phyloP scores from a whole-genome alignment of 2,113 vertebrate genomes.

The Alethe castanea region DNA sequence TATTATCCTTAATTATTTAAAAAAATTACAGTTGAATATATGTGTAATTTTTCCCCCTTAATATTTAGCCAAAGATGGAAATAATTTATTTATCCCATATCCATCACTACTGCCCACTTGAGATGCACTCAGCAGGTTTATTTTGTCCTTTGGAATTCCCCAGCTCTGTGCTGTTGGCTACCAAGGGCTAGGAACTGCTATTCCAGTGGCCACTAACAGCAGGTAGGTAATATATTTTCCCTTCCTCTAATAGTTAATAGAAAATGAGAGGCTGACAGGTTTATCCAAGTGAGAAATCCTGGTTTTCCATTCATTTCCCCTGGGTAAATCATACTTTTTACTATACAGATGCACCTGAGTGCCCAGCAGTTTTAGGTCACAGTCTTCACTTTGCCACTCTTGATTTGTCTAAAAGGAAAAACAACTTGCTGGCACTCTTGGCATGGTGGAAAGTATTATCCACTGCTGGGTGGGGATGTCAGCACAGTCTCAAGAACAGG shows the following conservation, averaged over 20 bases:
- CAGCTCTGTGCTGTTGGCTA: background rate
- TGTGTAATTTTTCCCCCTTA: fast-evolving
- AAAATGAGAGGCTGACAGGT: background rate
- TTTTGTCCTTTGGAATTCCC: background rate
- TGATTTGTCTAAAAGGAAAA: background rate
- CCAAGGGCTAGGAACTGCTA: background rate
- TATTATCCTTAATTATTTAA: background rate
- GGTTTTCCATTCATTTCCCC: background rate
- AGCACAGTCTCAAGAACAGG: background rate
- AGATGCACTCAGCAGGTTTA: background rate
- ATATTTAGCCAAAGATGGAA: background rate
- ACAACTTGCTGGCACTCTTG: background rate
- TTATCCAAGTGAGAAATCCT: conserved; percentile 13
- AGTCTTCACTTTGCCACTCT: background rate
- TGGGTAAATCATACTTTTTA: background rate
- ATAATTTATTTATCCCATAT: background rate
- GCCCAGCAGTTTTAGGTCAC: background rate
- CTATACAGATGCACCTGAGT: background rate
- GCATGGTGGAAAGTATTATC: background rate
- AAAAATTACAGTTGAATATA: background rate
- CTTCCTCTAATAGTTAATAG: background rate
- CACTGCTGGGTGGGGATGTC: background rate
- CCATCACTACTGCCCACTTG: background rate
- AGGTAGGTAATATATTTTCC: background rate
- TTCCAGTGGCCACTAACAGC: background rate